Evolutionary conservation across 1,140 invertebrate species (phyloP), one percentile per base, ranked within the genome.

Genomic region (Zaprionus africanus): DNA sequence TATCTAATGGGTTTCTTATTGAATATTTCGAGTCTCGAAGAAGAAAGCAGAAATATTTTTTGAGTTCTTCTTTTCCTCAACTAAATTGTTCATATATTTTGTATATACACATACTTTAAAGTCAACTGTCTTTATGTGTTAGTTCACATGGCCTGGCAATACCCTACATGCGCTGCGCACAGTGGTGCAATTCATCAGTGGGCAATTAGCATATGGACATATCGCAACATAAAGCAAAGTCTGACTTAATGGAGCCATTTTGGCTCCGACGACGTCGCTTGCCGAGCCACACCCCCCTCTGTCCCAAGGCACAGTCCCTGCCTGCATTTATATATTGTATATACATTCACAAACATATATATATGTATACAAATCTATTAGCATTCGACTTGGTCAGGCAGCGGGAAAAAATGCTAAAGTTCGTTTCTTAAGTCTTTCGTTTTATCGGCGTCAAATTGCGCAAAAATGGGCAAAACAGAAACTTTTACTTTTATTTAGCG

Each of bases 401-500:
- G 17, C 36, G 26, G 5, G 34, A 49, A 85, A 79, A 59, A 70
- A 71, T 83, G 73, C 56, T 78, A 72, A 87, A 83, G 84, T 87
- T 87, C 75, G 84, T 87, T 83, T 88, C 84, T 36, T 79, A 87
- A 81, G 81, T 88, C 84, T 76, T 88, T 87, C 65, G 81, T 81
- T 70, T 88, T 81, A 70, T 59, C 61, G 66, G 73, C 51, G 57
- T 65, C 28, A 60, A 76, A 49, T 87, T 87, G 77, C 74, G 71
- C 80, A 82, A 86, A 82, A 86, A 54, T 51, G 64, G 53, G 49
- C 62, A 73, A 46, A 58, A 58, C 68, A 68, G 58, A 56, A 70
- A 72, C 75, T 77, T 70, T 73, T 77, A 77, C 76, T 78, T 73
- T 74, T 72, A 66, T 74, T 67, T 64, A 46, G 34, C 53, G 11